Percentiles rank a stretch among this genome's conserved stretches.
Evolutionary conservation across 1,140 invertebrate genomes (phyloP).

Genomic region (Neodiprion fabricii): DNA sequence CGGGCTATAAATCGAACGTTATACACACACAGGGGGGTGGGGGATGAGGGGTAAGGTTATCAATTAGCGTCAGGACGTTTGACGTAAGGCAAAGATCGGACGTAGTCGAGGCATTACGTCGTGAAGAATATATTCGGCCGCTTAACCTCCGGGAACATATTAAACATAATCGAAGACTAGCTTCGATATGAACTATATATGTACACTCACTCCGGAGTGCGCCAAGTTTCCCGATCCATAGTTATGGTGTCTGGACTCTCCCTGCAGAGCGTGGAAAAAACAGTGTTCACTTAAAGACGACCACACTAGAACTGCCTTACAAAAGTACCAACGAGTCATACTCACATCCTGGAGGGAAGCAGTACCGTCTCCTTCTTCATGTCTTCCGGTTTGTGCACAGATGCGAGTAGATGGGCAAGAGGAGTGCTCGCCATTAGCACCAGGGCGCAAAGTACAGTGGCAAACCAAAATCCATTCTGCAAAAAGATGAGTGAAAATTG

Average conservation of each 20-base stretch:
- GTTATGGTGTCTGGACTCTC: slow-evolving; percentile 49
- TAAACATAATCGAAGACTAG: too few species aligned
- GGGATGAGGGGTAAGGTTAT: background rate
- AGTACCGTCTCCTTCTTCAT: slow-evolving; percentile 38
- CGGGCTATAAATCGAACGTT: slow-evolving; percentile 5
- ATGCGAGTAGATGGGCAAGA: slow-evolving; percentile 50
- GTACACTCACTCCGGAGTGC: slow-evolving; percentile 47
- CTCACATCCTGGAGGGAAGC: slow-evolving; percentile 48
- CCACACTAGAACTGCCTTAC: background rate
- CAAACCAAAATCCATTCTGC: slow-evolving; percentile 69
- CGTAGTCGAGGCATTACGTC: background rate
- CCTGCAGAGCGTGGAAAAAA: slow-evolving; percentile 31
- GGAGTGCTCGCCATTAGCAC: slow-evolving; percentile 56
- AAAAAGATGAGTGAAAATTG: slow-evolving; percentile 25
- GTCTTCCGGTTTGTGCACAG: slow-evolving; percentile 43
- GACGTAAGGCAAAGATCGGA: background rate
- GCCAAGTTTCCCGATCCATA: slow-evolving; percentile 47
- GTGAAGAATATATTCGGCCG: background rate
- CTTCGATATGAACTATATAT: slow-evolving; percentile 10
- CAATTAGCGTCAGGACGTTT: background rate
- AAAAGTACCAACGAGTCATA: slow-evolving; percentile 16
- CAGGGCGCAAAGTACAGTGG: slow-evolving; percentile 49
- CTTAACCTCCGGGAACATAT: too few species aligned
- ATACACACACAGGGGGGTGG: background rate
- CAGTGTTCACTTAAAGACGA: slow-evolving; percentile 17